These are phyloP conservation scores for Hypotaenidia philippensis DNA, from an alignment of 2,797 vertebrate genomes.

Conservation along the genomic window DNA sequence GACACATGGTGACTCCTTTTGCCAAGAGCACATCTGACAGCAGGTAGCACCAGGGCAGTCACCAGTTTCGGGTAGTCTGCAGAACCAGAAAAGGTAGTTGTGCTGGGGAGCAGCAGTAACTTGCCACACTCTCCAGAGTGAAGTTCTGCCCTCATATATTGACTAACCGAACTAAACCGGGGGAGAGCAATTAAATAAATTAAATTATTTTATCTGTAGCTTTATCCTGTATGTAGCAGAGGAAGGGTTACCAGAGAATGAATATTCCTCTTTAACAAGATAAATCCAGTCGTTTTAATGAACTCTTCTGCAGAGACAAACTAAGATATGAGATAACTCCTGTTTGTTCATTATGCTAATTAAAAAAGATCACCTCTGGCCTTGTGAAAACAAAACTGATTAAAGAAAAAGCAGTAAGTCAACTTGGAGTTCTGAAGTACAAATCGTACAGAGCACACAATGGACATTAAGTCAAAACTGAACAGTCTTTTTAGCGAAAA, in stretches of 20 bases:
- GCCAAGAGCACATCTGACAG: background rate
- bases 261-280: slow-evolving; percentile 55
- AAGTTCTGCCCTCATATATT: background rate
- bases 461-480: background rate
- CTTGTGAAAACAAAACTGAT: slow-evolving; percentile 68
- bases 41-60: background rate
- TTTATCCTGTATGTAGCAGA: background rate
- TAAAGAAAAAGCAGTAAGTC: slow-evolving; percentile 57
- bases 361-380: slow-evolving; percentile 49
- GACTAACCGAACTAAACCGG: background rate
- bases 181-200: background rate
- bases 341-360: slow-evolving; percentile 73
- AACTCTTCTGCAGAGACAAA: slow-evolving; percentile 58
- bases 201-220: background rate
- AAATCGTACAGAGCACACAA: background rate
- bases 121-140: background rate
- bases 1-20: background rate
- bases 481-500: slow-evolving; percentile 9
- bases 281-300: slow-evolving; percentile 68
- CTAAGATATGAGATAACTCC: slow-evolving; percentile 45
- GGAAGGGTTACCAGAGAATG: background rate
- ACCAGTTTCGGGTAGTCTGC: background rate
- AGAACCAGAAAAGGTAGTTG: background rate
- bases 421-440: slow-evolving; percentile 1
- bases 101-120: background rate